Base-by-base conservation (phyloP, 2,113 vertebrate genomes). In the Thalassoma bifasciatum region DNA sequence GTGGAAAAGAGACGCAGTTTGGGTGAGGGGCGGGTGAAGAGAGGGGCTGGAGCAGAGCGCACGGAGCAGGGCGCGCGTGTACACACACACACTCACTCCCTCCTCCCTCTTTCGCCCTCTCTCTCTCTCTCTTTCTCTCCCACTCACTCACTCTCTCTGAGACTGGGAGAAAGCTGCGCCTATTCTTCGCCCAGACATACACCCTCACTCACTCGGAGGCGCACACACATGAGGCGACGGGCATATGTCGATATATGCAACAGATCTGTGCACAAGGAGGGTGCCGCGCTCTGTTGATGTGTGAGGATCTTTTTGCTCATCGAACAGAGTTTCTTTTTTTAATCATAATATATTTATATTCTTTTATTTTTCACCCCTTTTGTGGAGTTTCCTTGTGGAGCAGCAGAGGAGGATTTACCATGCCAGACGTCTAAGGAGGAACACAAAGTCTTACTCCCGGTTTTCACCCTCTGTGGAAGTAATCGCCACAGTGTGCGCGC, bases 1-100 rank as follows among this genome's bases (percentile, higher is more conserved):
- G 90, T 94, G 93, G 92, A 95, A 93, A 94, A 93, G 92, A 94
- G 93, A 95, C 93, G 92, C 88, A 66, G 92, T 88, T 90, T 93
- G 73, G 89, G 92, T 82, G 89, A 66, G 85, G 93, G 93, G 94
- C 58, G 90, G 81, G 93, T 83, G 65, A 85, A 77, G 62, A 77
- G 68, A 75, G 71, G 79, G 75, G 79, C 26, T n/a, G 47, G 69
- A 63, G 56, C 64, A 66, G 81, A 70, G 79, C 67, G 78, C 80
- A 76, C 53, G 12, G 40, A 54, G 77, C 51, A 40, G 16, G 36
- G 47, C 71, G 44, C 24, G 17, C 58, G 49, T 56, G 17, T 70
- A 10, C 34, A 22, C 76, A 38, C 64, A 10, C 19, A 6, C 24
- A 4, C 62, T 0, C 46, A 10, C 44, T 10, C 50, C 11, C 65